Conservation (phyloP, 2,113 vertebrate species). For the Peromyscus polionotus region DNA sequence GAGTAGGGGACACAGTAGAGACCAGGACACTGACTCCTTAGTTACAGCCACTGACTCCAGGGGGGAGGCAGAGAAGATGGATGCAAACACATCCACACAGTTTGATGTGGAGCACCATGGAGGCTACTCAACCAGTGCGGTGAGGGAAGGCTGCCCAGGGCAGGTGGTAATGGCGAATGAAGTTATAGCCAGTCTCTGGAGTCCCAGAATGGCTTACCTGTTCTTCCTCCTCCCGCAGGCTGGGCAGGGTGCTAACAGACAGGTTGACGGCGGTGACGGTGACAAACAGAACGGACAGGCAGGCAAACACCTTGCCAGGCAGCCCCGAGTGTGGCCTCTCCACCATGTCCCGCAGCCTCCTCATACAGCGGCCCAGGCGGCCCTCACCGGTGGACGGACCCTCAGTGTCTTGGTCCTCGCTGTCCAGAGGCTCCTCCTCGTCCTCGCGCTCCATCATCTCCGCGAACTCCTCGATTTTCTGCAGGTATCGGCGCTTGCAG, state of each 20-base stretch:
- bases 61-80: neutral
- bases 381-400: constrained; percentile 86
- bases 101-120: accelerated
- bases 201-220: constrained; percentile 84
- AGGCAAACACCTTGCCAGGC: constrained; percentile 98
- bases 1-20: neutral
- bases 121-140: neutral
- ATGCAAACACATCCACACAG: neutral
- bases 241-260: constrained; percentile 98
- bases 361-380: constrained; percentile 92
- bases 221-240: constrained; percentile 96
- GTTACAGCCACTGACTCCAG: neutral
- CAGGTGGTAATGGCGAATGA: neutral
- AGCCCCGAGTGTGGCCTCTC: constrained; percentile 98
- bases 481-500: constrained; percentile 95
- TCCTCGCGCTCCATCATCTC: constrained; percentile 94
- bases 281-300: constrained; percentile 97
- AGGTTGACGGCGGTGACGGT: constrained; percentile 98
- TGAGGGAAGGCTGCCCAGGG: neutral
- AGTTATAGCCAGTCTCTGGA: neutral
- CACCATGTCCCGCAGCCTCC: constrained; percentile 96
- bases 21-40: neutral
- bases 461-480: constrained; percentile 96
- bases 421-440: constrained; percentile 86
- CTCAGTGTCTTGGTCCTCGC: constrained; percentile 86